phyloP scores from a whole-genome alignment of 2,113 vertebrate species.

The Etia nguti region DNA sequence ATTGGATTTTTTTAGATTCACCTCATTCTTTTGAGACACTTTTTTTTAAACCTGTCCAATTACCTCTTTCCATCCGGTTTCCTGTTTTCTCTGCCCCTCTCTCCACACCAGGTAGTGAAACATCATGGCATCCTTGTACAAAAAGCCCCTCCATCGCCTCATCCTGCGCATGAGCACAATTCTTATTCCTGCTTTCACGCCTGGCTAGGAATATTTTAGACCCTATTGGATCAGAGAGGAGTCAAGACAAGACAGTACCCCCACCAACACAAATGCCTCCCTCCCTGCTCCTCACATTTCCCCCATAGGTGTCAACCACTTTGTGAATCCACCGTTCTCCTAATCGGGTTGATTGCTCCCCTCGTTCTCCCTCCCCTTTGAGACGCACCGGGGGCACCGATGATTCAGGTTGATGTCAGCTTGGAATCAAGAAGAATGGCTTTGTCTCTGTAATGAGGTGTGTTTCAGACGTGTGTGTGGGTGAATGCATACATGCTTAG shows the following conservation, averaged over 20 bases:
- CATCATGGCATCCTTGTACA: not conserved
- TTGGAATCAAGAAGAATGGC: not conserved
- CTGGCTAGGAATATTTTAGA: conserved; percentile 6
- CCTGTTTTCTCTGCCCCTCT: not conserved
- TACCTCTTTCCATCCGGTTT: not conserved
- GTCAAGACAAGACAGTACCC: not conserved
- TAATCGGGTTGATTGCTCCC: conserved; percentile 33
- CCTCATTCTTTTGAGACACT: not conserved
- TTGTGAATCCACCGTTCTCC: conserved; percentile 7
- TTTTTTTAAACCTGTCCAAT: not conserved
- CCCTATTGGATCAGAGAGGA: not conserved
- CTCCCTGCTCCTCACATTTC: not conserved
- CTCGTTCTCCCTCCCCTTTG: not conserved
- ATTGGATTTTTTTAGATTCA: not conserved
- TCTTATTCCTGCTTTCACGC: not conserved
- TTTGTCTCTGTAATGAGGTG: not conserved
- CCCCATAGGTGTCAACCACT: conserved; percentile 24
- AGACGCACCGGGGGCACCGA: not conserved
- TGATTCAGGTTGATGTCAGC: conserved; percentile 20
- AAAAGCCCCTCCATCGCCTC: not conserved
- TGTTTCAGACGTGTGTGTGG: not conserved
- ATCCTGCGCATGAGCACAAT: not conserved
- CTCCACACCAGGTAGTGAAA: not conserved
- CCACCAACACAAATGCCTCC: not conserved
- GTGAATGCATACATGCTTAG: not conserved